Evolutionary conservation across 2,797 vertebrate genomes (phyloP).

Genomic region (Melanogrammus aeglefinus): DNA sequence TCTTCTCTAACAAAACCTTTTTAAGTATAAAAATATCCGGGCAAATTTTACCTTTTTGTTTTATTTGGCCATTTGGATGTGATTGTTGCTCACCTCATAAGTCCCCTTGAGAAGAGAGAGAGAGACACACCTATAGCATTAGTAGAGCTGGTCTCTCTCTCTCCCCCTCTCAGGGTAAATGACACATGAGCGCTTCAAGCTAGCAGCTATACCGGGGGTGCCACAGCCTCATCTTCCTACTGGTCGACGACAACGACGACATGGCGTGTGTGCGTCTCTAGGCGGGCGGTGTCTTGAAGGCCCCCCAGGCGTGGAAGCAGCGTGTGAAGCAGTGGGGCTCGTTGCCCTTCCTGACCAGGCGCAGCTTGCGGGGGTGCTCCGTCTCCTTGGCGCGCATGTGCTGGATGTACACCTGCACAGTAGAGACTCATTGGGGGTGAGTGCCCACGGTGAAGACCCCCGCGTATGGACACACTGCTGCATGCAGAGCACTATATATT

Average conservation of each 20-base stretch:
- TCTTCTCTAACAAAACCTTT: not conserved
- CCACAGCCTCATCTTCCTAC: conserved; percentile 29
- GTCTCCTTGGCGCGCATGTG: conserved; percentile 91
- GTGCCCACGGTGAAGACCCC: no score
- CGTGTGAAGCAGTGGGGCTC: conserved; percentile 91
- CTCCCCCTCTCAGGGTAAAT: not conserved
- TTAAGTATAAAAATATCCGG: not conserved
- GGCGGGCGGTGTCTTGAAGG: conserved; percentile 82
- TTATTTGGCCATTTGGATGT: not conserved
- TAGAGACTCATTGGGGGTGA: not conserved
- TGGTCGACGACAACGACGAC: conserved; percentile 33
- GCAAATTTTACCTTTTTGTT: not conserved
- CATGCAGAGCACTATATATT: no score
- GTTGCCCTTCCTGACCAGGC: conserved; percentile 94
- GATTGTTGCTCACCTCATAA: not conserved
- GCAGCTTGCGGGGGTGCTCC: conserved; percentile 82
- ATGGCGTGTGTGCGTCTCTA: conserved; percentile 55
- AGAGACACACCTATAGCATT: not conserved
- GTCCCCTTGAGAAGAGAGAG: conserved; percentile 1
- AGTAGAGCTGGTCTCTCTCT: not conserved
- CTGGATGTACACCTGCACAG: conserved; percentile 94
- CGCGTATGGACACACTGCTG: no score
- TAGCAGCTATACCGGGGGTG: conserved; percentile 15
- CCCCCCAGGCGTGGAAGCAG: conserved; percentile 96
- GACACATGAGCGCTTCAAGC: not conserved